A percentile compares a stretch with the other conserved stretches of the same genome.
phyloP scores from a whole-genome alignment of 2,797 vertebrate species.

The Buceros bicornis region DNA sequence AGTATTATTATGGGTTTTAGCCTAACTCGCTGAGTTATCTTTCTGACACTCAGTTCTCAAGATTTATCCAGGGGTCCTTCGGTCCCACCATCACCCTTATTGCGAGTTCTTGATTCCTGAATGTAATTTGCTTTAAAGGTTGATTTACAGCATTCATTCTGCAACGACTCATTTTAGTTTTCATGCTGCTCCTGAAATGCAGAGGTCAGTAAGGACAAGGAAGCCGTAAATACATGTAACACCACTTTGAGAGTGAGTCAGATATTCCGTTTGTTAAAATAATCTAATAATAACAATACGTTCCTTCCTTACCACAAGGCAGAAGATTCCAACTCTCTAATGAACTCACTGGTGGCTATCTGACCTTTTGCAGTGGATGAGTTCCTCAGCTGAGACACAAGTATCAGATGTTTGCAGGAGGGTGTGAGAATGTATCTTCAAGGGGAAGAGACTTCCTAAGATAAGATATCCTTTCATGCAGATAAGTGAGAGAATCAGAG shows the following conservation, averaged over 20 bases:
- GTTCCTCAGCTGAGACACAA: neutral
- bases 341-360: neutral
- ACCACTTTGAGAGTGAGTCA: conserved; percentile 24
- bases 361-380: neutral
- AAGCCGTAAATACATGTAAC: conserved; percentile 30
- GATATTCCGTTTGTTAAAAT: neutral
- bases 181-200: neutral
- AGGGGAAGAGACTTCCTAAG: neutral
- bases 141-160: neutral
- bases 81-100: neutral
- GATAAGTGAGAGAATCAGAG: neutral
- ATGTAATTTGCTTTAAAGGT: neutral
- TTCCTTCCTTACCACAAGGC: conserved; percentile 1
- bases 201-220: conserved; percentile 20
- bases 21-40: neutral
- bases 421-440: neutral
- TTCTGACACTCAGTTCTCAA: neutral
- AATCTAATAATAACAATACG: conserved; percentile 23
- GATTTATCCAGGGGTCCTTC: neutral
- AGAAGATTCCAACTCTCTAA: neutral
- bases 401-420: neutral
- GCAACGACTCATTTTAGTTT: conserved; percentile 1
- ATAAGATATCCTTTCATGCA: neutral
- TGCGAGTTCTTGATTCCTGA: neutral
- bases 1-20: neutral